A percentile compares a stretch with the other conserved stretches of the same genome.
Evolutionary conservation across 1,140 invertebrate genomes (phyloP).

Genomic region (Calycopis cecrops): DNA sequence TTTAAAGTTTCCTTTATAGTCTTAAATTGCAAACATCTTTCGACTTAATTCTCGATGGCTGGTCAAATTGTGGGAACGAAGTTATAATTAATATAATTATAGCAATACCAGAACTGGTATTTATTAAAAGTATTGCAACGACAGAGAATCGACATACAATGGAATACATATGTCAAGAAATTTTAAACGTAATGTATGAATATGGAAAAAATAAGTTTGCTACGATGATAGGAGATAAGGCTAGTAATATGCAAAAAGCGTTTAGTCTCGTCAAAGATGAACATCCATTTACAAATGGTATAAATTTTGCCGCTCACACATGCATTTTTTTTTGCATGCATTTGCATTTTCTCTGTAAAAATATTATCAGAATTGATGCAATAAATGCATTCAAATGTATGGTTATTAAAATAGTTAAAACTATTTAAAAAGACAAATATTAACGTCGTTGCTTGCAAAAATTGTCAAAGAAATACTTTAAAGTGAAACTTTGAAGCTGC

Average conservation of each 20-base stretch:
- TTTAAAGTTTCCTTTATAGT: neutral
- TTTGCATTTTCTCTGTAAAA: conserved; percentile 28
- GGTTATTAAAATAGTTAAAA: conserved; percentile 23
- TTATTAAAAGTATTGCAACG: conserved; percentile 26
- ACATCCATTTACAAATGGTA: conserved; percentile 20
- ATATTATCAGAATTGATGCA: conserved; percentile 23
- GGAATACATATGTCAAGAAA: conserved; percentile 25
- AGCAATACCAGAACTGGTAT: conserved; percentile 20
- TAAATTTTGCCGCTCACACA: conserved; percentile 28
- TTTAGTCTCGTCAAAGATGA: conserved; percentile 22
- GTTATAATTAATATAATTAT: conserved; percentile 27
- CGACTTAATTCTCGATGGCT: no score
- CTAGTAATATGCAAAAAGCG: conserved; percentile 29
- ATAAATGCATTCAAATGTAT: conserved; percentile 18
- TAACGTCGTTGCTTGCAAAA: conserved; percentile 23
- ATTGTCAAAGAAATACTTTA: conserved; percentile 27
- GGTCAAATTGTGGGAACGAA: conserved; percentile 25
- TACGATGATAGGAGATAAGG: conserved; percentile 32
- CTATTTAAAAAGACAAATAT: conserved; percentile 29
- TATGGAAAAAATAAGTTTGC: conserved; percentile 27
- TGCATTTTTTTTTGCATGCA: conserved; percentile 26
- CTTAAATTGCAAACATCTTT: neutral
- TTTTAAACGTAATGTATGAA: conserved; percentile 20
- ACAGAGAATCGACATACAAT: conserved; percentile 22
- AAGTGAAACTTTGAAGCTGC: conserved; percentile 27